Evolutionary conservation across 2,888 invertebrate species (phyloP).

Genomic region (Drosophila nr. fundita): DNA sequence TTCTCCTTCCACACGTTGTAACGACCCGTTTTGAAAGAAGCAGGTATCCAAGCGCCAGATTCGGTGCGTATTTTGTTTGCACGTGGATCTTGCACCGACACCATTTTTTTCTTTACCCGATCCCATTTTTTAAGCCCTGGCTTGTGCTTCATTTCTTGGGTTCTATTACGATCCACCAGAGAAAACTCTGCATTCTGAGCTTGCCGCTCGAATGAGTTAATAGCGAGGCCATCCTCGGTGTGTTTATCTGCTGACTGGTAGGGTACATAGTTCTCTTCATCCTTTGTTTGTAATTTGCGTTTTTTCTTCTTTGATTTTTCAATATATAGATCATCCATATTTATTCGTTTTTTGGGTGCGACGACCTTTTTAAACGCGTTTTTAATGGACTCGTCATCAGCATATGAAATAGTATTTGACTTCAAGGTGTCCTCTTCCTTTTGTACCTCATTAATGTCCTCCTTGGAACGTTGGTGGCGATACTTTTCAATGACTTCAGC

Average conservation of each 20-base stretch:
- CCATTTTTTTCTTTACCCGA: slow-evolving; percentile 97
- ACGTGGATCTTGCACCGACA: slow-evolving; percentile 87
- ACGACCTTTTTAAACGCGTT: slow-evolving; percentile 87
- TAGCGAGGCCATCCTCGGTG: slow-evolving; percentile 89
- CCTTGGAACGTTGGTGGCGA: slow-evolving; percentile 81
- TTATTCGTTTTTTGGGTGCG: slow-evolving; percentile 85
- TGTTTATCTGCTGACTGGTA: slow-evolving; percentile 94
- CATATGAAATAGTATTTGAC: slow-evolving; percentile 77
- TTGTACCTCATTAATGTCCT: slow-evolving; percentile 75
- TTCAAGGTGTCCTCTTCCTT: slow-evolving; percentile 55
- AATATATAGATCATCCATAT: slow-evolving; percentile 87
- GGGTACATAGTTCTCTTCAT: slow-evolving; percentile 94
- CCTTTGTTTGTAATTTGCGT: slow-evolving; percentile 85
- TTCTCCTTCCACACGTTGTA: slow-evolving; percentile 95
- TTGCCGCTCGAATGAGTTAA: slow-evolving; percentile 92
- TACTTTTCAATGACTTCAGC: slow-evolving; percentile 86
- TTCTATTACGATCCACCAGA: slow-evolving; percentile 90
- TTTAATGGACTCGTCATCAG: slow-evolving; percentile 86
- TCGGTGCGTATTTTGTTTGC: slow-evolving; percentile 96
- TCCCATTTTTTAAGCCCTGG: slow-evolving; percentile 93
- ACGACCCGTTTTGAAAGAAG: slow-evolving; percentile 95
- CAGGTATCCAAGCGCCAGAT: slow-evolving; percentile 97
- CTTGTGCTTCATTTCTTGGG: slow-evolving; percentile 87
- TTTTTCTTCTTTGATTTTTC: slow-evolving; percentile 86
- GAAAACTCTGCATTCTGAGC: slow-evolving; percentile 93